A percentile compares a stretch with the other conserved stretches of the same genome.
Evolutionary conservation across 1,140 invertebrate species (phyloP).

Genomic region (Pachypeltis micranthus): DNA sequence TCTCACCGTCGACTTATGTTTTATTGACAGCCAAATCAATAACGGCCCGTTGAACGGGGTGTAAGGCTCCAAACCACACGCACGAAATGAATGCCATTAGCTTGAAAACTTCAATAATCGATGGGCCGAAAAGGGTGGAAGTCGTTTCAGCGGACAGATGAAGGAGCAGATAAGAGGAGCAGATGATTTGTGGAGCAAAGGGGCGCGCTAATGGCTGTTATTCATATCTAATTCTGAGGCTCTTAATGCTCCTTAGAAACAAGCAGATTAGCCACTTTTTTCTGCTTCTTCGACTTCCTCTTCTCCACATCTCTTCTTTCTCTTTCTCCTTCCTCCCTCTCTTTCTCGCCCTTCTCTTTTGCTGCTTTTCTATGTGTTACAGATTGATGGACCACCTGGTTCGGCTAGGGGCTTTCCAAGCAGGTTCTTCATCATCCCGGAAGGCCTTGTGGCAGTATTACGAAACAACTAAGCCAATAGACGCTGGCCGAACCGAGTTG

Average conservation of each 20-base stretch:
- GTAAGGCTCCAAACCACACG: neutral
- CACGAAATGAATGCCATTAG: neutral
- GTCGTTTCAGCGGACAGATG: slow-evolving; percentile 7
- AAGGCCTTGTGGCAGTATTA: neutral
- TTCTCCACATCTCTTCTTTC: neutral
- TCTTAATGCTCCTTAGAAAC: slow-evolving; percentile 6
- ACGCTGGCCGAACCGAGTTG: no score
- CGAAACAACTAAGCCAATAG: neutral
- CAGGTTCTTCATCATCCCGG: neutral
- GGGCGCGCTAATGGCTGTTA: slow-evolving; percentile 7
- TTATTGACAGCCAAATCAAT: no score
- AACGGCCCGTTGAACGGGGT: neutral
- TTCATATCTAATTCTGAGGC: slow-evolving; percentile 6
- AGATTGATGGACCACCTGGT: neutral
- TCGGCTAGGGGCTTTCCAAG: neutral
- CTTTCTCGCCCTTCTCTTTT: neutral
- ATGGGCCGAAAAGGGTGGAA: slow-evolving; percentile 1
- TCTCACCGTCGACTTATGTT: no score
- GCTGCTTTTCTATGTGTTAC: no score
- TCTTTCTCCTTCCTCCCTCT: neutral
- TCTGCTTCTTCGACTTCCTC: neutral
- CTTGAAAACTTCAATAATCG: neutral
- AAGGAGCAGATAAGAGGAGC: neutral
- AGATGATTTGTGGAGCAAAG: slow-evolving; percentile 7
- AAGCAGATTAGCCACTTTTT: slow-evolving; percentile 7